Evolutionary conservation across 2,113 vertebrate species (phyloP).

Genomic region (Python bivittatus): DNA sequence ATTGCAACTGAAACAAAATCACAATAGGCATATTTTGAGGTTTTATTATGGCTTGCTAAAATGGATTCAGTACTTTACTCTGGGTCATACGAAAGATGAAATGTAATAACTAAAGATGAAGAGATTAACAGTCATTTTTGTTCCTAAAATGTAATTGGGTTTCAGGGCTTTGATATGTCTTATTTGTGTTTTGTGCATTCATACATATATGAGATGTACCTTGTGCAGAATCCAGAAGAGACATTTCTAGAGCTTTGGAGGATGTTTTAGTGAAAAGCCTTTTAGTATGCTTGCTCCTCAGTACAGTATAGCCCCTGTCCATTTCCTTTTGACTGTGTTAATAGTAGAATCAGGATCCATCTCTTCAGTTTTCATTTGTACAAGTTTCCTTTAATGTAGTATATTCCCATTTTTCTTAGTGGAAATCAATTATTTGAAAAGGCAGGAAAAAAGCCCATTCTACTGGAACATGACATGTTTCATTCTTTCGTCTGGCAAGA

Average conservation of each 20-base stretch:
- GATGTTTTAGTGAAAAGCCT: not conserved
- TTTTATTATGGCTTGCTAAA: conserved; percentile 56
- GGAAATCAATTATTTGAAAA: not conserved
- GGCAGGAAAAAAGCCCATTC: not conserved
- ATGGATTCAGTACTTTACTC: conserved; percentile 3
- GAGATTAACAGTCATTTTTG: conserved; percentile 49
- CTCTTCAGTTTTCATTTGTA: not conserved
- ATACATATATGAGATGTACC: not conserved
- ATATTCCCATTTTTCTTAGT: not conserved
- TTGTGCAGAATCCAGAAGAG: not conserved
- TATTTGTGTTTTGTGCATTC: not conserved
- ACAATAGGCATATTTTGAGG: conserved; percentile 30
- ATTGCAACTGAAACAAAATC: conserved; percentile 25
- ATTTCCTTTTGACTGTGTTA: not conserved
- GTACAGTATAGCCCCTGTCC: not conserved
- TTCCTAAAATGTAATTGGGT: not conserved
- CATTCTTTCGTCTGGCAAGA: not conserved
- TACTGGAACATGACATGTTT: not conserved
- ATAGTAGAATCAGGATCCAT: not conserved
- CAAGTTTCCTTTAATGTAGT: not conserved
- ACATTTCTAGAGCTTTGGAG: not conserved
- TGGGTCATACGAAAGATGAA: conserved; percentile 3
- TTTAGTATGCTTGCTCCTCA: not conserved
- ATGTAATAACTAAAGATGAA: not conserved
- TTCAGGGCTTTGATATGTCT: not conserved